Percentiles rank a stretch among this genome's conserved stretches.
Evolutionary conservation across 2,888 invertebrate genomes (phyloP).

Genomic region (Operophtera brumata): DNA sequence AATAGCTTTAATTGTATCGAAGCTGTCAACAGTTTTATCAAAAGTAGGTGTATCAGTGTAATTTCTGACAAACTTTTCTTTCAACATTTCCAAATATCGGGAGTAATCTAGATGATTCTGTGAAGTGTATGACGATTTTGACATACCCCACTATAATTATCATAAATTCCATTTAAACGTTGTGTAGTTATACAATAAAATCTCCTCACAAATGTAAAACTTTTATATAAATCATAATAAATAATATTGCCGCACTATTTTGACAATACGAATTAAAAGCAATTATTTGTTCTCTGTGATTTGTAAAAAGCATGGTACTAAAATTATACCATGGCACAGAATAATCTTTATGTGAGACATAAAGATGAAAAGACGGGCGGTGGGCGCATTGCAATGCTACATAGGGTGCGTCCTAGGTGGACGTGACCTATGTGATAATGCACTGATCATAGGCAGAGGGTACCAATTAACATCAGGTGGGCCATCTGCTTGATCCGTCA

Average conservation of each 20-base stretch:
- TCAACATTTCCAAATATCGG: conserved; percentile 62
- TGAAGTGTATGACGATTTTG: conserved; percentile 49
- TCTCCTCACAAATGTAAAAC: conserved; percentile 41
- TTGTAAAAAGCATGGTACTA: too few species aligned
- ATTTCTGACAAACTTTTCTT: conserved; percentile 56
- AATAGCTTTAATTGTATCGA: conserved; percentile 86
- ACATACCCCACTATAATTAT: conserved; percentile 49
- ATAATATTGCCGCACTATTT: conserved; percentile 10
- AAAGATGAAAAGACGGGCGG: too few species aligned
- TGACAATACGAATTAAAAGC: not conserved
- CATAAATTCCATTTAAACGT: conserved; percentile 50
- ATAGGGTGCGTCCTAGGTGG: too few species aligned
- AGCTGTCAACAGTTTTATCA: conserved; percentile 76
- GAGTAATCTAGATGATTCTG: conserved; percentile 60
- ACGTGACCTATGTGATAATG: too few species aligned
- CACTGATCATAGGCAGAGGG: too few species aligned
- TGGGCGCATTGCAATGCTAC: too few species aligned
- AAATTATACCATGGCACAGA: too few species aligned
- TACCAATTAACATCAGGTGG: too few species aligned
- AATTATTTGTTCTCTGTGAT: not conserved
- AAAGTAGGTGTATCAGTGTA: conserved; percentile 36
- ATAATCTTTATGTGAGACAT: too few species aligned
- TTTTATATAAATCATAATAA: conserved; percentile 38
- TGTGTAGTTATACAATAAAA: conserved; percentile 32
- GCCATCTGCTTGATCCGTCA: too few species aligned